Conservation (phyloP, 2,888 invertebrate species). For the Drosophila ustulata region DNA sequence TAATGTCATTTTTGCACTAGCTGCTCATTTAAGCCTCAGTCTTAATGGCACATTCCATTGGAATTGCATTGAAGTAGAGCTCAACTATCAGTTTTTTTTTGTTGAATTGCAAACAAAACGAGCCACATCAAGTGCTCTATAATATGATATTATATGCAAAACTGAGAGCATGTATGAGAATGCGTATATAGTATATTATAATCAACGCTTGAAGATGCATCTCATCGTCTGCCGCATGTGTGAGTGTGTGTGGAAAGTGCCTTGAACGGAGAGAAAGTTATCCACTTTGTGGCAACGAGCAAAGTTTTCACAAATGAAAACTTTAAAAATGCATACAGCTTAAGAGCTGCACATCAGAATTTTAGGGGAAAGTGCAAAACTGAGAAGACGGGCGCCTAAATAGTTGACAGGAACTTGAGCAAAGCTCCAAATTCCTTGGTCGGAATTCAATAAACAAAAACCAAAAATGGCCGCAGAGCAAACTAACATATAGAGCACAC, state of each 20-base stretch:
- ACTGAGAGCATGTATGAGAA: not conserved
- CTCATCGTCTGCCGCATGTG: not conserved
- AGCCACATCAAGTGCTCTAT: not conserved
- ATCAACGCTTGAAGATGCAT: conserved; percentile 6
- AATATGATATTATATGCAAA: conserved; percentile 2
- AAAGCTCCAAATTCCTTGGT: conserved; percentile 31
- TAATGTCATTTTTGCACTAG: not conserved
- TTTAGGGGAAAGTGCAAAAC: not conserved
- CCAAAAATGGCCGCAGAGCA: conserved; percentile 46
- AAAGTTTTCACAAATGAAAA: conserved; percentile 43
- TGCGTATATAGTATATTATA: not conserved
- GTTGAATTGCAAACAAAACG: not conserved
- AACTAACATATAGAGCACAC: conserved; percentile 16
- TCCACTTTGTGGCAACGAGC: conserved; percentile 31
- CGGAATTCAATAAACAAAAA: conserved; percentile 69
- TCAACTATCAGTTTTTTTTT: not conserved
- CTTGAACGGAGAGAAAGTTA: conserved; percentile 14
- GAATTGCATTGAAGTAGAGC: not conserved
- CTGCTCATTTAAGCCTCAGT: not conserved
- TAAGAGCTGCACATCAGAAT: conserved; percentile 29
- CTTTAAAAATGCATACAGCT: conserved; percentile 52
- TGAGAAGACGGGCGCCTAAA: not conserved
- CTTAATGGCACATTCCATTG: not conserved
- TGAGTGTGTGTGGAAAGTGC: conserved; percentile 1
- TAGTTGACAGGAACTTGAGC: conserved; percentile 33